Conservation (phyloP, 2,797 vertebrate species). For the Champsocephalus gunnari region DNA sequence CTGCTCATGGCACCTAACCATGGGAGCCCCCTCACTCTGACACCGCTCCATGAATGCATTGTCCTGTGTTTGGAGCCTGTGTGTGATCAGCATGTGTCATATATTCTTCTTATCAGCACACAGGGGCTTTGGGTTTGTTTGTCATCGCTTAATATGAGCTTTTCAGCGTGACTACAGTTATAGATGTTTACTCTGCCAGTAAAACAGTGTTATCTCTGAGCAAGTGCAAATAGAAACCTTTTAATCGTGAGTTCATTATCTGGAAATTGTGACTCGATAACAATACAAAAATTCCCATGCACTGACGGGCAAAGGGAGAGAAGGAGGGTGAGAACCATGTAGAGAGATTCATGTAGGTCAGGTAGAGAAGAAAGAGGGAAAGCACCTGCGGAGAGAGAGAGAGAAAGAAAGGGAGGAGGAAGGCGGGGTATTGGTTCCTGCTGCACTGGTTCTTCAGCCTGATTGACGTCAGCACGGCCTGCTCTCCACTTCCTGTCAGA, state of each 20-base stretch:
- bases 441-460: slow-evolving; percentile 77
- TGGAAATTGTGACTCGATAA: slow-evolving; percentile 15
- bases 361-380: slow-evolving; percentile 33
- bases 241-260: no score
- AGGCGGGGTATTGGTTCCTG: slow-evolving; percentile 74
- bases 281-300: background rate
- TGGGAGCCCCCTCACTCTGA: no score
- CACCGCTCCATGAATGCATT: no score
- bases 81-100: no score
- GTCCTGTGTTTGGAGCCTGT: no score
- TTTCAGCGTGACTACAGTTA: background rate
- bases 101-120: background rate
- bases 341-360: slow-evolving; percentile 22
- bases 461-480: slow-evolving; percentile 83
- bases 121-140: background rate
- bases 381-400: slow-evolving; percentile 31
- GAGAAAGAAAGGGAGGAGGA: slow-evolving; percentile 43
- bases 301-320: background rate
- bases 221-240: slow-evolving; percentile 6
- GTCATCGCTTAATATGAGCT: background rate
- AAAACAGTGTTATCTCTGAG: slow-evolving; percentile 9
- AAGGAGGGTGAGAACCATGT: slow-evolving; percentile 13
- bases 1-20: no score
- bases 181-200: background rate
- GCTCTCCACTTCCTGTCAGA: slow-evolving; percentile 80